Conservation (phyloP, 2,113 vertebrate genomes). For the Limanda limanda region DNA sequence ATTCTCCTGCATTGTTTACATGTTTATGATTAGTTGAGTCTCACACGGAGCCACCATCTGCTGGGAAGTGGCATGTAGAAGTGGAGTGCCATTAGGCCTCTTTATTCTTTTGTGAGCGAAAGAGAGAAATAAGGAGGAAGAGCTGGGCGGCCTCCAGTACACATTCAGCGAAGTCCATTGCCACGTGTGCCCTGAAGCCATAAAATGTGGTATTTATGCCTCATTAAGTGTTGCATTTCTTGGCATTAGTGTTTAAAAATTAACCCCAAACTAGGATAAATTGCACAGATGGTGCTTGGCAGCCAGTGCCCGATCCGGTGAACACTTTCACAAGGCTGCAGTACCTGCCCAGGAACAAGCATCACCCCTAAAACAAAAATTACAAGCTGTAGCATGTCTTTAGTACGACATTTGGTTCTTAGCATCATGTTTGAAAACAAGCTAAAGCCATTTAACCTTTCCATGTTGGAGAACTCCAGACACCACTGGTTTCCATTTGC, state of each 20-base stretch:
- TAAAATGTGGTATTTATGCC: slow-evolving; percentile 63
- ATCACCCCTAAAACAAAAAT: too few species aligned
- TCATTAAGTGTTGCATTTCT: slow-evolving; percentile 58
- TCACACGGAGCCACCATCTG: slow-evolving; percentile 78
- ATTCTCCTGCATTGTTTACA: slow-evolving; percentile 80
- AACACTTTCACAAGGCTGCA: background rate
- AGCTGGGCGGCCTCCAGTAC: slow-evolving; percentile 27
- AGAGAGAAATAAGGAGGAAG: slow-evolving; percentile 28
- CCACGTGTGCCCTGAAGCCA: slow-evolving; percentile 42
- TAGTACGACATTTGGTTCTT: too few species aligned
- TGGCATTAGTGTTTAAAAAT: slow-evolving; percentile 56
- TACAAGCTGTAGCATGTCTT: too few species aligned
- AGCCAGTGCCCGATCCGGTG: slow-evolving; percentile 8
- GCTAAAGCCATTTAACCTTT: too few species aligned
- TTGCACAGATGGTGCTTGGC: slow-evolving; percentile 46
- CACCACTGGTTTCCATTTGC: too few species aligned
- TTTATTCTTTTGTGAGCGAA: slow-evolving; percentile 60
- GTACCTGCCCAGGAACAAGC: background rate
- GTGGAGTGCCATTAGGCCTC: slow-evolving; percentile 60
- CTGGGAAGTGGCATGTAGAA: slow-evolving; percentile 59
- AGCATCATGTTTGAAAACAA: too few species aligned
- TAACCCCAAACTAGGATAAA: slow-evolving; percentile 45
- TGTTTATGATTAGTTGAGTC: slow-evolving; percentile 77
- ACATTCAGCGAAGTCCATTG: slow-evolving; percentile 26
- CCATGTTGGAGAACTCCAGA: too few species aligned